These are phyloP conservation scores for Jaculus jaculus DNA, from an alignment of 2,113 vertebrate species.

Conservation along the genomic window DNA sequence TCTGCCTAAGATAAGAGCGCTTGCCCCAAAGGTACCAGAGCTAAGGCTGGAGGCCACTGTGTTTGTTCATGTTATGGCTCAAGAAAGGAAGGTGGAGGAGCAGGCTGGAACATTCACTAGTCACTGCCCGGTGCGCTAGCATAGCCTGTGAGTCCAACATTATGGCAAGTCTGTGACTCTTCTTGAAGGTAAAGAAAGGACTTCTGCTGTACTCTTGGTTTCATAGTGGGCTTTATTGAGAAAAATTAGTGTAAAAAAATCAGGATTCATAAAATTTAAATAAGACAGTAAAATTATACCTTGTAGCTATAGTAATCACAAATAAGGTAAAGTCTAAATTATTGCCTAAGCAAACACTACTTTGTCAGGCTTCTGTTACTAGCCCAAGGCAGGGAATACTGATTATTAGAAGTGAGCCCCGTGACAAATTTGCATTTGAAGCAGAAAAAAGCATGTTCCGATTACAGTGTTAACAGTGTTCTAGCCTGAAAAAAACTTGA, in stretches of 20 bases:
- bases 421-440: conserved; percentile 81
- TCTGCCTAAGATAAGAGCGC: neutral
- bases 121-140: neutral
- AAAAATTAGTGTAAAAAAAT: conserved; percentile 78
- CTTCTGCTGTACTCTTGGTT: conserved; percentile 25
- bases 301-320: conserved; percentile 70
- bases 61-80: neutral
- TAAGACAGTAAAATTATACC: conserved; percentile 80
- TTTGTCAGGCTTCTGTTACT: conserved; percentile 73
- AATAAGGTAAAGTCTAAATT: conserved; percentile 73
- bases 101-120: neutral
- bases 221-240: conserved; percentile 61
- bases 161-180: neutral
- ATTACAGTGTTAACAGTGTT: conserved; percentile 75
- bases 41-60: neutral
- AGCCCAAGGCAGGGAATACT: conserved; percentile 79
- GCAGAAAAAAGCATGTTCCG: conserved; percentile 44
- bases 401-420: conserved; percentile 78
- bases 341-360: conserved; percentile 79
- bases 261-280: conserved; percentile 78
- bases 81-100: too few relatives aligned
- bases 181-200: neutral
- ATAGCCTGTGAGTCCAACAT: neutral
- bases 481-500: conserved; percentile 82
- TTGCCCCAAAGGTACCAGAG: neutral